Base-by-base conservation (phyloP, 2,888 invertebrate species). In the Electrophaes corylata region DNA sequence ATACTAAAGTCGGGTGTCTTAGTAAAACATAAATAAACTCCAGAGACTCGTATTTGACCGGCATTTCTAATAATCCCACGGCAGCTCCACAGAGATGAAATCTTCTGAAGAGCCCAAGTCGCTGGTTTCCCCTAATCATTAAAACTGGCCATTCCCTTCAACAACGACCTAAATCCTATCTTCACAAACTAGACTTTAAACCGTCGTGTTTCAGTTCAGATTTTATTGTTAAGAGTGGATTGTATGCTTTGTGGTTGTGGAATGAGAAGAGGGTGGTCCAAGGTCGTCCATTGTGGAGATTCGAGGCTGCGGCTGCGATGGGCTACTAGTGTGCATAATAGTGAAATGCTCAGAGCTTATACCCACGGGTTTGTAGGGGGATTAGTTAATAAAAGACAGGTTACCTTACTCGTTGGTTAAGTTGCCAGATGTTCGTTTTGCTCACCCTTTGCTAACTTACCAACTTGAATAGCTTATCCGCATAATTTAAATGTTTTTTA, bases 241-340 rank as follows among this genome's bases (percentile, higher is more conserved):
- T 66, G 52, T 60, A 63, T 64, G 51, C 57, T 62, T 62, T 60
- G 62, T 65, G 46, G 60, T 67, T 68, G 72, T 70, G 70, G 70
- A 67, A 48, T 62, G 70, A 74, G 74, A 68, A 70, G 84, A 87
- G 89, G 89, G 88, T 77, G 79, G 79, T 68, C 83, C 90, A 91
- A 90, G 90, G 90, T 75, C 90, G 76, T 64, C 67, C 75, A 84
- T 88, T 89, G 87, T 88, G 72, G 70, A 77, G 78, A 82, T 77
- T 81, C 83, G 62, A 57, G 81, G 78, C 71, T 65, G 67, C 57
- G 68, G 70, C 67, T 69, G 64, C 61, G 49, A 58, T 52, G 46
- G 60, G 59, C 66, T 44, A 41, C 41, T 44, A 49, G 49, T 63
- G 39, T 56, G 44, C 20, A 11, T 31, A 31, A 33, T 49, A 43